Conservation (phyloP, 2,113 vertebrate genomes). For the Acrocephalus kingi region DNA sequence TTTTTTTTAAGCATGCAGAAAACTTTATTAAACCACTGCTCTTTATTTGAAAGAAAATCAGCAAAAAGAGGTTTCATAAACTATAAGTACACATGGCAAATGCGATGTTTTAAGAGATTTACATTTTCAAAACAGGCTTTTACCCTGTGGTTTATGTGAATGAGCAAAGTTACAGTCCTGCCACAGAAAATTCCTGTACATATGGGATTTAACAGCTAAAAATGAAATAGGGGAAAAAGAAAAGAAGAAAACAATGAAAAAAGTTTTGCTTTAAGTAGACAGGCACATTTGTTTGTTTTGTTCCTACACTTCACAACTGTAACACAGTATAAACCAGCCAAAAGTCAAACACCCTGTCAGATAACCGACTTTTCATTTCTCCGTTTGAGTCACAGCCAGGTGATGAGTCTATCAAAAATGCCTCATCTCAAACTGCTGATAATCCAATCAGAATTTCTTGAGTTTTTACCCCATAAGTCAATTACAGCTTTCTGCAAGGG, state of each 20-base stretch:
- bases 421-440: neutral
- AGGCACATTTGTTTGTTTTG: neutral
- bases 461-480: neutral
- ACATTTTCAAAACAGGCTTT: neutral
- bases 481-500: neutral
- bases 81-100: neutral
- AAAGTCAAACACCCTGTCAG: neutral
- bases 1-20: neutral
- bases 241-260: neutral
- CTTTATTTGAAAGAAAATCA: neutral
- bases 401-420: neutral
- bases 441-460: neutral
- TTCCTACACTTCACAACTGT: neutral
- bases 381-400: neutral
- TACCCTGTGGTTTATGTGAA: neutral
- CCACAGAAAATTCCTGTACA: fast-evolving
- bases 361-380: neutral
- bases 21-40: neutral
- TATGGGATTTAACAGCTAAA: neutral
- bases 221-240: neutral
- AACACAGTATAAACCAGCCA: neutral
- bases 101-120: neutral
- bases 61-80: neutral
- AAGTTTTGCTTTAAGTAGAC: neutral
- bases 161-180: neutral